phyloP scores from a whole-genome alignment of 1,140 invertebrate genomes.

The Bombus soroeensis region DNA sequence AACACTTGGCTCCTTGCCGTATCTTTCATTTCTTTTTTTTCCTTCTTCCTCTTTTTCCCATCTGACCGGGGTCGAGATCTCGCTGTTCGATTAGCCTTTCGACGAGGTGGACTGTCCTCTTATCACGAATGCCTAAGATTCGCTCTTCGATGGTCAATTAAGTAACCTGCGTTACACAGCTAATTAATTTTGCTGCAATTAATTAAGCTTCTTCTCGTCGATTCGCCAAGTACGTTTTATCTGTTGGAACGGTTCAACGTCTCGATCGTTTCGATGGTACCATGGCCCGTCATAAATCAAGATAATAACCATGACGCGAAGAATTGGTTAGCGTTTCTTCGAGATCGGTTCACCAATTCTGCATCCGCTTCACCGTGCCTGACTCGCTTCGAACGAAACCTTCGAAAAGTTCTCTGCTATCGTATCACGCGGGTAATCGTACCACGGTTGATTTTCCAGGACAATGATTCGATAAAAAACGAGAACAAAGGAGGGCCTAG shows the following conservation, averaged over 20 bases:
- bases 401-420: not conserved
- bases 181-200: constrained; percentile 70
- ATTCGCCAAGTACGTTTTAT: constrained; percentile 13
- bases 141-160: constrained; percentile 60
- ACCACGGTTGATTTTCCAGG: constrained; percentile 7
- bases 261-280: not conserved
- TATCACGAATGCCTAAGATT: constrained; percentile 62
- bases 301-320: not conserved
- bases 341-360: not conserved
- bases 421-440: not conserved
- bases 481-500: not conserved
- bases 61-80: constrained; percentile 54
- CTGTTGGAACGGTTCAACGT: not conserved
- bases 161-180: constrained; percentile 62
- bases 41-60: not conserved
- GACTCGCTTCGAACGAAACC: not conserved
- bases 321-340: not conserved
- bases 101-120: constrained; percentile 60
- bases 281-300: not conserved
- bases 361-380: not conserved
- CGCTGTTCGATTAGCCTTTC: constrained; percentile 57
- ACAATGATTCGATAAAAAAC: constrained; percentile 41
- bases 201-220: constrained; percentile 55
- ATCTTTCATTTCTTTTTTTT: not conserved
- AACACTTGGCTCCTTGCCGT: not conserved